Evolutionary conservation across 2,888 invertebrate genomes (phyloP).

Genomic region (Galeopsomyia nigrocyanea): DNA sequence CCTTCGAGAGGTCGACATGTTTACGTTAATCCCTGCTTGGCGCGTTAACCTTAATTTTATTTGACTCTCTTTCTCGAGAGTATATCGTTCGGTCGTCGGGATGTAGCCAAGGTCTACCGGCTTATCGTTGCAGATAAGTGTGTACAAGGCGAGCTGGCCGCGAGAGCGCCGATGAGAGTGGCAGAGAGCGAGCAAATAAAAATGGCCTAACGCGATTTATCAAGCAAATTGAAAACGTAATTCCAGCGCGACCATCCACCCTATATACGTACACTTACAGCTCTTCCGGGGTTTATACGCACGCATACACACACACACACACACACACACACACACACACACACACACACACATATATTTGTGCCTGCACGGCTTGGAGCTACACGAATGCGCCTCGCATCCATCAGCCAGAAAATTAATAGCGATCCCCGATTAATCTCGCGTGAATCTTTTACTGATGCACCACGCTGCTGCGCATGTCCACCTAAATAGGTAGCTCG

Average conservation of each 20-base stretch:
- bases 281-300: too few species aligned
- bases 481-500: background rate
- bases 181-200: too few species aligned
- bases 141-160: constrained; percentile 4
- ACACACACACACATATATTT: too few species aligned
- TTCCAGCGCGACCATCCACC: too few species aligned
- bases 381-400: constrained; percentile 21
- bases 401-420: constrained; percentile 33
- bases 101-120: too few species aligned
- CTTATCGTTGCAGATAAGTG: too few species aligned
- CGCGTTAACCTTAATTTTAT: constrained; percentile 30
- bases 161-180: background rate
- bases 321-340: too few species aligned
- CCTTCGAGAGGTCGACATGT: constrained; percentile 30
- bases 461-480: background rate
- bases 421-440: constrained; percentile 32
- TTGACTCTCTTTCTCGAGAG: constrained; percentile 1
- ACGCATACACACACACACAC: too few species aligned
- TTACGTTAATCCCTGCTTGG: constrained; percentile 26
- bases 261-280: too few species aligned
- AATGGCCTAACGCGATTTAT: too few species aligned
- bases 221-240: too few species aligned
- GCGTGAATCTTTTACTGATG: constrained; percentile 3
- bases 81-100: too few species aligned
- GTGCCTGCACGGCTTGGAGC: background rate